These are phyloP conservation scores for Andrena haemorrhoa DNA, from an alignment of 2,888 invertebrate species.

Conservation along the genomic window DNA sequence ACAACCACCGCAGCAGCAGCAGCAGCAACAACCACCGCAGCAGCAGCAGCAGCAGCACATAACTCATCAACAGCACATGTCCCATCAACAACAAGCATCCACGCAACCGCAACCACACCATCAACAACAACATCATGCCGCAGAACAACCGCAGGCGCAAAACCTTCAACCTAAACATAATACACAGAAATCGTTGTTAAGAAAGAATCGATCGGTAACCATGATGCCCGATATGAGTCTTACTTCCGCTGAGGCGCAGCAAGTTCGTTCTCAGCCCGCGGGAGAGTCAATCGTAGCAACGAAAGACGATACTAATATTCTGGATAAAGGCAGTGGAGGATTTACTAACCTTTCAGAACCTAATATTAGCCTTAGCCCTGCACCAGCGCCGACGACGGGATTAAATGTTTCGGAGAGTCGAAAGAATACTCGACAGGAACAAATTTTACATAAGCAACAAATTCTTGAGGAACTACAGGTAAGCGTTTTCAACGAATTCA, in stretches of 20 bases:
- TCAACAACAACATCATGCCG: slow-evolving; percentile 78
- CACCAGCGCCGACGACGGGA: slow-evolving; percentile 68
- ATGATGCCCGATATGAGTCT: slow-evolving; percentile 86
- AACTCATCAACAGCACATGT: slow-evolving; percentile 81
- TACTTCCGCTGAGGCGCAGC: slow-evolving; percentile 87
- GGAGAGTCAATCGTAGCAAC: slow-evolving; percentile 81
- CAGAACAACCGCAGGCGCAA: slow-evolving; percentile 79
- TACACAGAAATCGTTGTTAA: slow-evolving; percentile 85
- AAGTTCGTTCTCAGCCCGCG: slow-evolving; percentile 85
- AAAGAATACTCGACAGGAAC: slow-evolving; percentile 86
- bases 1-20: slow-evolving; percentile 73
- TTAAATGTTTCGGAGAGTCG: slow-evolving; percentile 76
- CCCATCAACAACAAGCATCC: slow-evolving; percentile 85
- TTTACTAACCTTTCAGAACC: slow-evolving; percentile 80
- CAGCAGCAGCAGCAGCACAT: slow-evolving; percentile 84
- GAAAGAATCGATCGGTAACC: slow-evolving; percentile 86
- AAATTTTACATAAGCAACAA: slow-evolving; percentile 89
- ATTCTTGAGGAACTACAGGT: slow-evolving; percentile 88
- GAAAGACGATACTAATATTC: slow-evolving; percentile 86
- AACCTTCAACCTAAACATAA: slow-evolving; percentile 82
- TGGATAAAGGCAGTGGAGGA: slow-evolving; percentile 85
- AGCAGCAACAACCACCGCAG: slow-evolving; percentile 77
- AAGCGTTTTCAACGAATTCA: slow-evolving; percentile 17
- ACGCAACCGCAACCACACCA: slow-evolving; percentile 84
- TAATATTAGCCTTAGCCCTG: slow-evolving; percentile 80